Evolutionary conservation across 2,797 vertebrate genomes (phyloP).

Genomic region (Nasua narica): DNA sequence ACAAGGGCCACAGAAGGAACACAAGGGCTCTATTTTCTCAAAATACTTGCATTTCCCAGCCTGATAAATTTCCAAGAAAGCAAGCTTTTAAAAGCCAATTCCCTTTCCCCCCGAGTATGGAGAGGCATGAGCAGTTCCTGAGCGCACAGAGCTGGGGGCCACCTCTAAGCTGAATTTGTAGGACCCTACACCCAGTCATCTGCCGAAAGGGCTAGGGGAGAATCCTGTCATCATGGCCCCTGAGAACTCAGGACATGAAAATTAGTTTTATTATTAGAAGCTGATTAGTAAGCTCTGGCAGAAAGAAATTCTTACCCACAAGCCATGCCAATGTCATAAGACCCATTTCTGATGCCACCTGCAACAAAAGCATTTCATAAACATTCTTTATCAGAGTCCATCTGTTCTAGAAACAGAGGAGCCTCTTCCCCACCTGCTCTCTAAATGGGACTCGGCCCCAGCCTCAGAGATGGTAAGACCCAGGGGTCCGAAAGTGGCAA

Average conservation of each 20-base stretch:
- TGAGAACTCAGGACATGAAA: not conserved
- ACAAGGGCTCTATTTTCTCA: not conserved
- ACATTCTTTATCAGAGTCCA: not conserved
- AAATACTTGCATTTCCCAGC: not conserved
- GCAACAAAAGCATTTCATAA: slow-evolving; percentile 77
- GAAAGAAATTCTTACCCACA: slow-evolving; percentile 89
- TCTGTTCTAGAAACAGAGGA: not conserved
- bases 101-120: not conserved
- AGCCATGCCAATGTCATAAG: slow-evolving; percentile 93
- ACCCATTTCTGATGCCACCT: slow-evolving; percentile 94
- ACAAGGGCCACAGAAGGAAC: not conserved
- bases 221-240: not conserved
- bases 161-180: not conserved
- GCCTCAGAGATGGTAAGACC: not conserved
- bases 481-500: not conserved
- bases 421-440: not conserved
- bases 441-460: not conserved
- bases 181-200: not conserved
- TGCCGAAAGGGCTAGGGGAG: not conserved
- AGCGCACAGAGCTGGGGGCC: not conserved
- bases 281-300: slow-evolving; percentile 24
- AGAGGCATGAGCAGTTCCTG: not conserved
- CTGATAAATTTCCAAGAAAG: not conserved
- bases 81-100: not conserved
- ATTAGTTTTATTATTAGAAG: not conserved